Evolutionary conservation across 2,797 vertebrate species (phyloP), one percentile per base, ranked within the genome.

Genomic region (Xerus rutilus): DNA sequence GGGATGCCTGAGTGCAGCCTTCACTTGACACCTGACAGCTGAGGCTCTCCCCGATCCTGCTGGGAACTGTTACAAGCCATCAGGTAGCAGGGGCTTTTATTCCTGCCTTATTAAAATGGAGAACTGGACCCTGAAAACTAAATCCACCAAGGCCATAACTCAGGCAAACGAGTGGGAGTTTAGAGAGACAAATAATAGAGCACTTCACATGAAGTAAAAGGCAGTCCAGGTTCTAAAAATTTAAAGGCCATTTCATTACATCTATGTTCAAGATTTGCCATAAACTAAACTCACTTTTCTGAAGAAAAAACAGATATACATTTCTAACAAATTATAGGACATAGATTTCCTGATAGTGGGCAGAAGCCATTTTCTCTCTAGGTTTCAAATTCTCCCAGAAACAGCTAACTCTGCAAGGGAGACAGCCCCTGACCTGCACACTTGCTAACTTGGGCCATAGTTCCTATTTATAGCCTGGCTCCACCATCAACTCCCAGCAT

Each of bases 51-150:
- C 69, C 23, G 12, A 52, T 76, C 39, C 57, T 64, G 10, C 25
- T 84, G 70, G 67, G 20, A 91, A 28, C 47, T 86, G 39, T 81
- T 86, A 70, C 52, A 86, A 77, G 23, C 14, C 45, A 78, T 18
- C 30, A 65, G 12, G 49, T 17, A n/a, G 7, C 21, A 76, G 32
- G 4, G 13, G 18, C 77, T 94, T 96, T 89, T 78, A 65, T 59
- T 94, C 30, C 43, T 39, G 1, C n/a, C 72, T 96, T 86, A 77
- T 65, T 84, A 97, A 89, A 74, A 89, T 74, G 30, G 62, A 86
- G 28, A 95, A 6, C 12, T 59, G 21, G 49, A 54, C 79, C 13
- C 70, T 57, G 21, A 62, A 94, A 77, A 52, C 25, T 23, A 84
- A 73, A 83, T 54, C 43, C 20, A 65, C 35, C 28, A 91, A 91